These are phyloP conservation scores for Lagorchestes hirsutus DNA, from an alignment of 2,797 vertebrate genomes.

Conservation along the genomic window DNA sequence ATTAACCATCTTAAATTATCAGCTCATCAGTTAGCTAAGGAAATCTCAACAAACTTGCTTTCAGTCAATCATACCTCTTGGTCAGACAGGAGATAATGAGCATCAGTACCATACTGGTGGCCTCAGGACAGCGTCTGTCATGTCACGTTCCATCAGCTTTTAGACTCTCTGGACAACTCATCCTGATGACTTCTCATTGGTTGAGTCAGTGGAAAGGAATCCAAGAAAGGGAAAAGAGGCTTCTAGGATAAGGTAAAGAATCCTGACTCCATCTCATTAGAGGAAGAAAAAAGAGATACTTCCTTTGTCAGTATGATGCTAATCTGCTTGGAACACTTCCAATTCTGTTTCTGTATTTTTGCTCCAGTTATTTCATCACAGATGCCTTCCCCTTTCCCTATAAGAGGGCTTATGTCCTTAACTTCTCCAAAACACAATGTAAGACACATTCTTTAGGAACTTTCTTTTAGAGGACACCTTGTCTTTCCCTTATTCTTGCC, in stretches of 20 bases:
- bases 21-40: not conserved
- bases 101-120: rapidly evolving
- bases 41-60: not conserved
- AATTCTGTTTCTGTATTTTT: not conserved
- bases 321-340: not conserved
- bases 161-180: not conserved
- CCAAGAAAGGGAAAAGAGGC: not conserved
- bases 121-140: not conserved
- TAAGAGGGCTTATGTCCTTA: not conserved
- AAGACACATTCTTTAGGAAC: not conserved
- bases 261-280: not conserved
- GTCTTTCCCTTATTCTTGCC: not conserved
- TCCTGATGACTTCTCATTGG: not conserved
- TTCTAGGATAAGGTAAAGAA: not conserved
- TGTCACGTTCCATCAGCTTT: not conserved
- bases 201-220: not conserved
- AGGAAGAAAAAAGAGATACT: not conserved
- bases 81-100: not conserved
- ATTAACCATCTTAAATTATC: not conserved
- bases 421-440: not conserved
- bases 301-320: not conserved
- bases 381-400: not conserved
- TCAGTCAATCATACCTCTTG: not conserved
- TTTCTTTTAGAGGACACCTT: not conserved
- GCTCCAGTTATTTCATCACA: not conserved